Evolutionary conservation across 1,140 invertebrate genomes (phyloP).

Genomic region (Bombus confusus): DNA sequence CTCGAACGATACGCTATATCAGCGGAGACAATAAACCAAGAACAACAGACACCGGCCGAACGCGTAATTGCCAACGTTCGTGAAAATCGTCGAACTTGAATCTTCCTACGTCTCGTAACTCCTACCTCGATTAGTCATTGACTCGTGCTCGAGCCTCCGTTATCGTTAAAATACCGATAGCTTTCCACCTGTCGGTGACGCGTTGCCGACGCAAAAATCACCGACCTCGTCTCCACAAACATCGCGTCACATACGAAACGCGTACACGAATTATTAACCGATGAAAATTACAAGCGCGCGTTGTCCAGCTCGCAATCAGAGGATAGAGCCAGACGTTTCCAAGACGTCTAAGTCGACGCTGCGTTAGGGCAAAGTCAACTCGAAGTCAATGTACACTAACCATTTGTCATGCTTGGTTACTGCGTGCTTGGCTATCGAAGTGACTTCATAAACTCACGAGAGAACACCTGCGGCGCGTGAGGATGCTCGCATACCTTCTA

Average conservation of each 20-base stretch:
- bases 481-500: conserved; percentile 57
- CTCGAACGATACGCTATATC: conserved; percentile 49
- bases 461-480: conserved; percentile 63
- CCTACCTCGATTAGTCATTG: neutral
- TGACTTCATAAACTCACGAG: conserved; percentile 63
- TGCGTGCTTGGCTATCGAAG: conserved; percentile 49
- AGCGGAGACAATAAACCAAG: conserved; percentile 47
- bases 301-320: conserved; percentile 37
- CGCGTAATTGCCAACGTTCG: neutral
- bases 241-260: conserved; percentile 23
- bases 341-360: conserved; percentile 33
- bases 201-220: neutral
- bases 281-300: conserved; percentile 54
- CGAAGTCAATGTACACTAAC: conserved; percentile 55
- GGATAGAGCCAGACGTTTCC: conserved; percentile 22
- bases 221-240: neutral
- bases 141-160: no score
- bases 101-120: neutral
- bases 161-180: neutral
- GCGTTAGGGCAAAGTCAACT: conserved; percentile 45
- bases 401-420: conserved; percentile 68
- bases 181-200: no score
- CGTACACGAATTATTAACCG: conserved; percentile 44
- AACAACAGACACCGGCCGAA: conserved; percentile 34
- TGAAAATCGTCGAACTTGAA: neutral